Percentiles rank a stretch among this genome's conserved stretches.
Evolutionary conservation across 2,113 vertebrate genomes (phyloP).

Genomic region (Brachypteracias leptosomus): DNA sequence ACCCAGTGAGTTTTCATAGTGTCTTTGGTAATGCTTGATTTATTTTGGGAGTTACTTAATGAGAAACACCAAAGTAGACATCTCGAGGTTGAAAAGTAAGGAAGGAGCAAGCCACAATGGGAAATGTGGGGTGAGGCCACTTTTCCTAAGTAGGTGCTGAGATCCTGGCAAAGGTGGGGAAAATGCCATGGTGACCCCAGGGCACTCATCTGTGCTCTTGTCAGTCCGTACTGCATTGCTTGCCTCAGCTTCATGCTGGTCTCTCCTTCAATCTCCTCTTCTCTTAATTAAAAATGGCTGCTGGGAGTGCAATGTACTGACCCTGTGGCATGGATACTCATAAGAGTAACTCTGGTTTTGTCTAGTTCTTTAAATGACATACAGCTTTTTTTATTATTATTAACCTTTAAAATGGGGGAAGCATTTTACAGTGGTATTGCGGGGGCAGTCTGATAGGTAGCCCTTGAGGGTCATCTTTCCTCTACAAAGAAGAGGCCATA

Average conservation of each 20-base stretch:
- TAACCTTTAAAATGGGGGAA: neutral
- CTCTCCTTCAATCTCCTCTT: no score
- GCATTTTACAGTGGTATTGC: neutral
- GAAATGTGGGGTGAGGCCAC: rapidly evolving
- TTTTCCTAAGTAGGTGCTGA: no score
- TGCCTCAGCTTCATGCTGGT: rapidly evolving
- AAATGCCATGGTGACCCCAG: neutral
- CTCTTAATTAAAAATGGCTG: neutral
- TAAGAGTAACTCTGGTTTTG: neutral
- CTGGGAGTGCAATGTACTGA: rapidly evolving
- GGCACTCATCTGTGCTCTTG: rapidly evolving
- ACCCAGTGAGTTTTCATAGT: rapidly evolving
- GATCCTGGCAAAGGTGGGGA: neutral
- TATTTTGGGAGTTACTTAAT: neutral
- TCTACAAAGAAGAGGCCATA: neutral
- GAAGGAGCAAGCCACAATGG: neutral
- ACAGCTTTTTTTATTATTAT: no score
- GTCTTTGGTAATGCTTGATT: rapidly evolving
- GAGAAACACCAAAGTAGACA: neutral
- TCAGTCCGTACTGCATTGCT: rapidly evolving
- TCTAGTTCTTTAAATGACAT: neutral
- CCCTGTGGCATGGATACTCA: rapidly evolving
- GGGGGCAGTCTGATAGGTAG: neutral
- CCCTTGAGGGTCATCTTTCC: neutral
- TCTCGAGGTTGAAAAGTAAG: rapidly evolving